Conservation (phyloP, 2,797 vertebrate species). For the Tamandua tetradactyla region DNA sequence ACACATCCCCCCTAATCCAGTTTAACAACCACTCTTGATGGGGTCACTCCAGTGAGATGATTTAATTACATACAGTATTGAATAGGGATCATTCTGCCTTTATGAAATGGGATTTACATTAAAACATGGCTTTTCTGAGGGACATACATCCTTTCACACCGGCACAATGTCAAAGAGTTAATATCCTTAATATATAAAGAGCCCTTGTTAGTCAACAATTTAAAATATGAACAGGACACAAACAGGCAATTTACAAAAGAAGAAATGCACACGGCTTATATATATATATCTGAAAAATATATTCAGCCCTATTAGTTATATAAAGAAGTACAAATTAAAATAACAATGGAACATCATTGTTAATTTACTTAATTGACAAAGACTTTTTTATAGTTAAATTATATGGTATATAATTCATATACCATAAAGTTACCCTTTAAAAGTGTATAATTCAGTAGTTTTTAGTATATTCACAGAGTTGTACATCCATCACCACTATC, state of each 20-base stretch:
- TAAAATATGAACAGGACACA: background rate
- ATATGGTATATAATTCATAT: background rate
- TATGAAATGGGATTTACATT: too few relatives aligned
- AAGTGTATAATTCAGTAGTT: background rate
- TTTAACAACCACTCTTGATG: too few relatives aligned
- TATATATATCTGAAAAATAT: slow-evolving; percentile 28
- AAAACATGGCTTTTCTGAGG: too few relatives aligned
- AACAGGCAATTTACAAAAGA: background rate
- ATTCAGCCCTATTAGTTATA: background rate
- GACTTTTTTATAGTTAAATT: background rate
- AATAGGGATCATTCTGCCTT: too few relatives aligned
- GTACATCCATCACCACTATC: background rate
- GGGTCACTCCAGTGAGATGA: too few relatives aligned
- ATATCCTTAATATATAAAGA: slow-evolving; percentile 24
- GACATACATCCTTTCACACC: too few relatives aligned
- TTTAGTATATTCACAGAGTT: background rate
- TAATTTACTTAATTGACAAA: background rate
- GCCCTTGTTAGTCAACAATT: background rate
- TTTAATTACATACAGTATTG: too few relatives aligned
- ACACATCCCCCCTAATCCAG: too few relatives aligned
- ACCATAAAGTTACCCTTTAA: background rate
- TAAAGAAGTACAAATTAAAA: background rate
- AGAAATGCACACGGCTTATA: background rate
- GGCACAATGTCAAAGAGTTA: too few relatives aligned
- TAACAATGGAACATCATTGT: background rate